Conservation (phyloP, 2,888 invertebrate species). For the Metallyticus violacea region DNA sequence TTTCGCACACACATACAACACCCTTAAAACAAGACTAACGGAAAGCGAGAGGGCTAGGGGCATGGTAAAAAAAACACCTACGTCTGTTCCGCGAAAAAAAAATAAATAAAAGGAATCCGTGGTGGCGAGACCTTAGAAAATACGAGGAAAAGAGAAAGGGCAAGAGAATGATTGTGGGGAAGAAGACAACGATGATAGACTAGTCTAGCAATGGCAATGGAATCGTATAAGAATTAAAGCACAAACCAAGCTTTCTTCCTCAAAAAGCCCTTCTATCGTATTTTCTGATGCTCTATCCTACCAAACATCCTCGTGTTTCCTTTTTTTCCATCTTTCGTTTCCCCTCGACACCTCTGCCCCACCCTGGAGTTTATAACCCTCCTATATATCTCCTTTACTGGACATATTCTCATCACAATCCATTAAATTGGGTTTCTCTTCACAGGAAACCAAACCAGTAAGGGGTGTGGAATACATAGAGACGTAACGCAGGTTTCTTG, state of each 20-base stretch:
- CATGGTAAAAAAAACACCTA: not conserved
- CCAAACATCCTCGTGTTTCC: not conserved
- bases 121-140: not conserved
- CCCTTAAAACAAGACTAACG: conserved; percentile 5
- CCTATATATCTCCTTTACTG: not conserved
- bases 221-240: conserved; percentile 8
- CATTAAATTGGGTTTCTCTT: conserved; percentile 2
- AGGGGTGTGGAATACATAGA: not conserved
- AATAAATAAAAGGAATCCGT: not conserved
- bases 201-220: not conserved
- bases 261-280: not conserved
- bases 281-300: not conserved
- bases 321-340: not conserved
- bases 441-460: not conserved
- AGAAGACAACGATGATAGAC: not conserved
- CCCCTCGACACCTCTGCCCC: not conserved
- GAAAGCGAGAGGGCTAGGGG: not conserved
- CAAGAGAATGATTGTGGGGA: not conserved
- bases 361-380: not conserved
- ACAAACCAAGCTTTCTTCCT: not conserved
- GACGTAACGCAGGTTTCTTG: not conserved
- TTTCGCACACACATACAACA: not conserved
- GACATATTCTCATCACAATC: not conserved
- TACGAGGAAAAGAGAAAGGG: not conserved
- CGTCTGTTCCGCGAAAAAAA: not conserved